These are phyloP conservation scores for Reticulitermes speratus DNA, from an alignment of 1,140 invertebrate genomes.

Conservation along the genomic window DNA sequence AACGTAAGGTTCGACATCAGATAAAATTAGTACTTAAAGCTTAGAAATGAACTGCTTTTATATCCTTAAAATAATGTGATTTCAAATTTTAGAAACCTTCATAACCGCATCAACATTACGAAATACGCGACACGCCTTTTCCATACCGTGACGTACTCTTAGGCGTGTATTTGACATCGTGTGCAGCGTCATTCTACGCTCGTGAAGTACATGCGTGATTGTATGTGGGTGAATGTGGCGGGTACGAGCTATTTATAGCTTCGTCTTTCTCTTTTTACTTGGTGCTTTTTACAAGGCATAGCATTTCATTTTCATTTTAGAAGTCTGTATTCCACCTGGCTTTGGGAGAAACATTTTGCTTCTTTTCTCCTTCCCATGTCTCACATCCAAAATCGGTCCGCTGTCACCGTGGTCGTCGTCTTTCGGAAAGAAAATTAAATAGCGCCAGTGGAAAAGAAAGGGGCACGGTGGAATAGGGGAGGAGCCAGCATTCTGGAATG, in stretches of 20 bases:
- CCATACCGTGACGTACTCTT: background rate
- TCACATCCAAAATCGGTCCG: background rate
- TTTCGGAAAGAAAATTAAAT: background rate
- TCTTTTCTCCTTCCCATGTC: background rate
- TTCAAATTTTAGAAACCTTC: background rate
- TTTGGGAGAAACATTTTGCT: background rate
- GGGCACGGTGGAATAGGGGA: background rate
- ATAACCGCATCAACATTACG: background rate
- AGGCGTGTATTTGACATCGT: background rate
- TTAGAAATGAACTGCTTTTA: too few relatives aligned
- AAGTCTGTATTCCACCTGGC: constrained; percentile 2
- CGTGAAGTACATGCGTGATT: background rate
- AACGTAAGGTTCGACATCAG: too few relatives aligned
- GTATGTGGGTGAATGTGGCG: background rate
- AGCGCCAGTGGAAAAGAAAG: background rate
- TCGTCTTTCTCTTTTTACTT: background rate
- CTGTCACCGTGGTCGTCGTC: background rate
- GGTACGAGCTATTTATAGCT: background rate
- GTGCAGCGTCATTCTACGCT: background rate
- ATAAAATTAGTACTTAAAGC: too few relatives aligned
- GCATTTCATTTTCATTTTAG: background rate
- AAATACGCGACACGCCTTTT: background rate
- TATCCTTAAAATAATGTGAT: too few relatives aligned
- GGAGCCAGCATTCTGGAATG: background rate
- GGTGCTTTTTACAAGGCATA: background rate